Conservation (phyloP, 1,140 invertebrate genomes). For the Asobara japonica region DNA sequence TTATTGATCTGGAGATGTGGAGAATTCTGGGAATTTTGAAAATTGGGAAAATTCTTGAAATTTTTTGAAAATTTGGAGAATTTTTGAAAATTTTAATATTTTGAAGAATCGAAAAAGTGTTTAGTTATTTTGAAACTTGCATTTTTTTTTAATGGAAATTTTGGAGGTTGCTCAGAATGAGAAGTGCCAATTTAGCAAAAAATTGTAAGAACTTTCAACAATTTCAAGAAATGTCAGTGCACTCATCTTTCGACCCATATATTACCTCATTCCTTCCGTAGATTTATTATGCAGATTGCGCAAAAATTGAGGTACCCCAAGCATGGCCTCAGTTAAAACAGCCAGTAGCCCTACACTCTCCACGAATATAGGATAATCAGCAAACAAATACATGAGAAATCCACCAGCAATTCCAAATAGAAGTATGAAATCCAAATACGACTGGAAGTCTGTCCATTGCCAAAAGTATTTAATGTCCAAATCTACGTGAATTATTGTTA, state of each 20-base stretch:
- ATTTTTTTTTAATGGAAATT: no score
- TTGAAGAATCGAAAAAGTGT: no score
- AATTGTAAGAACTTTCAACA: no score
- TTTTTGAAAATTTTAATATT: no score
- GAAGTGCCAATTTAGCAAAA: no score
- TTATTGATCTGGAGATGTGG: no score
- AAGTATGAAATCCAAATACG: slow-evolving; percentile 93
- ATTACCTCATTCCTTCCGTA: slow-evolving; percentile 96
- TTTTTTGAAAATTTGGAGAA: no score
- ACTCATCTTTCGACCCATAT: neutral
- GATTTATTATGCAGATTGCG: slow-evolving; percentile 91
- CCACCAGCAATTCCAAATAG: slow-evolving; percentile 85
- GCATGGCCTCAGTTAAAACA: slow-evolving; percentile 95
- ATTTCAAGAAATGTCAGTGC: no score
- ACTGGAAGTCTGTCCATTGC: slow-evolving; percentile 99
- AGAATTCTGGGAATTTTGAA: no score
- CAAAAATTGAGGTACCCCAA: slow-evolving; percentile 92
- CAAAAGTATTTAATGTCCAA: slow-evolving; percentile 94
- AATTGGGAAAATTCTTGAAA: no score
- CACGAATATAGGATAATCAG: slow-evolving; percentile 83
- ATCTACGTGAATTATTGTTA: slow-evolving; percentile 72
- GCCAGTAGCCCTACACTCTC: slow-evolving; percentile 93
- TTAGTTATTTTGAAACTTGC: no score
- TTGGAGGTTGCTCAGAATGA: no score
- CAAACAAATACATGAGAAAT: slow-evolving; percentile 87